Conservation (phyloP, 2,797 vertebrate species). For the Hydrolagus colliei region DNA sequence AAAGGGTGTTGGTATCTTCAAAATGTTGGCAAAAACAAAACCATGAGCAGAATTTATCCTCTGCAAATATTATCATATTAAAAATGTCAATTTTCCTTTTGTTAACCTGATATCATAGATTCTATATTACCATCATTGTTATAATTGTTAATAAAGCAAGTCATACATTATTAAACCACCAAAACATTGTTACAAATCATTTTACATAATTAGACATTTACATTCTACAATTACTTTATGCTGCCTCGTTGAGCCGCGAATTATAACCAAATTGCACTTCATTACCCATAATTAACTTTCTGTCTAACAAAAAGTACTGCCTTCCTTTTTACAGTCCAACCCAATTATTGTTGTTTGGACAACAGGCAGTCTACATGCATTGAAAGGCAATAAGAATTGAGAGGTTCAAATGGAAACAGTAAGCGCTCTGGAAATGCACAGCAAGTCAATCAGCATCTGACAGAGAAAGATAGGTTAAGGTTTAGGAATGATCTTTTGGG, state of each 20-base stretch:
- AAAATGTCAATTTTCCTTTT: neutral
- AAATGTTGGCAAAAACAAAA: too few relatives aligned
- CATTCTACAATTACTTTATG: constrained; percentile 4
- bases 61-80: too few relatives aligned
- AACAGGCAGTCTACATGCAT: neutral
- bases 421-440: too few relatives aligned
- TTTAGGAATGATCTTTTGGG: too few relatives aligned
- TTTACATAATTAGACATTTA: constrained; percentile 11
- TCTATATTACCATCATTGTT: neutral
- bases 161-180: neutral
- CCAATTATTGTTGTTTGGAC: neutral
- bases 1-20: too few relatives aligned
- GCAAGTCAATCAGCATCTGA: too few relatives aligned
- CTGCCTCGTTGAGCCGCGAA: neutral
- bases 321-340: neutral
- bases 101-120: neutral
- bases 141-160: neutral
- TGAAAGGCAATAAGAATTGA: neutral
- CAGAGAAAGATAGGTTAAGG: too few relatives aligned
- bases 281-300: constrained; percentile 8
- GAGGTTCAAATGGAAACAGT: neutral
- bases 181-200: neutral
- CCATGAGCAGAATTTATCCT: too few relatives aligned
- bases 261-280: constrained; percentile 19
- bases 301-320: neutral